Evolutionary conservation across 1,140 invertebrate genomes (phyloP), one percentile per base, ranked within the genome.

Genomic region (Neodiprion lecontei): DNA sequence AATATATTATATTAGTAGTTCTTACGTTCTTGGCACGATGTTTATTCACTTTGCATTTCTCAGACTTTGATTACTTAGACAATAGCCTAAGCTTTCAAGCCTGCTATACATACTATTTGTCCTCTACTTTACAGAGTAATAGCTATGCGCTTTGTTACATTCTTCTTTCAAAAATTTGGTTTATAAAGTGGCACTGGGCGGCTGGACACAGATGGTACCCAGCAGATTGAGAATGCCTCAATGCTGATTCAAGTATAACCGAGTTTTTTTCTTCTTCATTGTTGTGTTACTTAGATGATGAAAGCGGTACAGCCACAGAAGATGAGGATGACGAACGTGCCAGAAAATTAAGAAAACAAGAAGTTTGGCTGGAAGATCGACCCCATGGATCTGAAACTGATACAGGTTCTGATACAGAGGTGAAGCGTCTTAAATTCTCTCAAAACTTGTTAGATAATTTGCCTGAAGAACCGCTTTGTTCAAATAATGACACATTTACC

Each of bases 341-440:
- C 2, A 87, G 92, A 5, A 93, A 94, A 79, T 82, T 92, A 49
- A 87, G 93, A 14, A 92, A 91, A 77, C 89, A 92, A 83, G 93
- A 94, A 86, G 92, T 94, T 14, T 91, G 91, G 78, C 86, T 94
- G 50, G 89, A 93, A 83, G 91, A 92, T 68, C 89, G 92, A 68
- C 87, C 89, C 12, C 86, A 88, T 14, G 89, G 89, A 73, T 88
- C 90, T 53, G 90, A 92, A 78, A 92, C 93, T 67, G 93, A 94
- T 75, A 93, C 91, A 12, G 92, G 91, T 79, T 92, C 93, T 12
- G 93, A 95, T 87, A 95, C 93, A 77, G 93, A 95, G 93, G 93
- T 95, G 90, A 89, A 86, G 78, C 86, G 75, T 77, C 72, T 81
- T 74, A 89, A 88, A 78, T 77, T 82, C 75, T 81, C 78, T 76